phyloP scores from a whole-genome alignment of 2,888 invertebrate species.

The Drosophila multiciliata region DNA sequence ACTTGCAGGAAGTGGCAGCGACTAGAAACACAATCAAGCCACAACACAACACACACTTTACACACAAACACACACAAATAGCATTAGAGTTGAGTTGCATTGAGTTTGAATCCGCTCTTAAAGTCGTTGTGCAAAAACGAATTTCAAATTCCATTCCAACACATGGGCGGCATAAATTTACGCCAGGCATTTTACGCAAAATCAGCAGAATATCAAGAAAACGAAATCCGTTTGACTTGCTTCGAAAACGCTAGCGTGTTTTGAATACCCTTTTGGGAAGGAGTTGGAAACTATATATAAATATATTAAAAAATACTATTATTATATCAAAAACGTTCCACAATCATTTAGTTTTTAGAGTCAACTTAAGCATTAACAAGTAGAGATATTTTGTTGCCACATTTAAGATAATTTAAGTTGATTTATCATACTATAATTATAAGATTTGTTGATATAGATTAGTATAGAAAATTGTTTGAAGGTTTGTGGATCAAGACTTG shows the following conservation, averaged over 20 bases:
- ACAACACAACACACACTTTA: constrained; percentile 8
- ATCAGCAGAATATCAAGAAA: constrained; percentile 70
- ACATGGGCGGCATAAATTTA: constrained; percentile 76
- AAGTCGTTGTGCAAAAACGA: constrained; percentile 42
- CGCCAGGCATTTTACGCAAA: constrained; percentile 65
- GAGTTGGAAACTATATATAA: neutral
- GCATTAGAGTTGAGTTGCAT: constrained; percentile 55
- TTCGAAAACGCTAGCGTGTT: neutral
- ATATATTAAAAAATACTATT: neutral
- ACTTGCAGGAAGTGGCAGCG: constrained; percentile 74
- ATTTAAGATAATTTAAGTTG: neutral
- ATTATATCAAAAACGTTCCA: neutral
- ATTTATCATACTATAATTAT: neutral
- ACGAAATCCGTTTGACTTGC: neutral
- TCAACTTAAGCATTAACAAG: neutral
- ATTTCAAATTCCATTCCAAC: constrained; percentile 76
- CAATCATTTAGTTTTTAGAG: neutral
- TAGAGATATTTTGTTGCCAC: no score
- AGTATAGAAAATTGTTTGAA: neutral
- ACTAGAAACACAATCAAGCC: constrained; percentile 35
- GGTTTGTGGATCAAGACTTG: neutral
- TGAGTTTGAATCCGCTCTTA: constrained; percentile 46
- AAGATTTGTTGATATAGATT: neutral
- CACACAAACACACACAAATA: constrained; percentile 8
- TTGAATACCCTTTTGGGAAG: constrained; percentile 28